These are phyloP conservation scores for Acyrthosiphon pisum DNA, from an alignment of 1,140 invertebrate genomes.

Conservation along the genomic window DNA sequence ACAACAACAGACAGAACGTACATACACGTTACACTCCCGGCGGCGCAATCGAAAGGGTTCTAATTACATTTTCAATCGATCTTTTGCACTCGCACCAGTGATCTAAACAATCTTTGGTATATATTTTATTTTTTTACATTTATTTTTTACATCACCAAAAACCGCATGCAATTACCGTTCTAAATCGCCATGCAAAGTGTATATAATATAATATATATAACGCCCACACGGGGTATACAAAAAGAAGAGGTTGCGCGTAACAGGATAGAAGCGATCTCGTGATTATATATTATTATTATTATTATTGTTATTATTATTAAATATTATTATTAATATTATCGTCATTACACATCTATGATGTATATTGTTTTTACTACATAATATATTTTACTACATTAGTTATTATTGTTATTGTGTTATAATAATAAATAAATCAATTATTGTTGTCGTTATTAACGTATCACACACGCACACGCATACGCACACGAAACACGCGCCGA, in stretches of 20 bases:
- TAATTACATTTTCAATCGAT: slow-evolving; percentile 50
- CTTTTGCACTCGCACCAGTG: slow-evolving; percentile 52
- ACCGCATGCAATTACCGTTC: slow-evolving; percentile 55
- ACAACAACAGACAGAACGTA: slow-evolving; percentile 28
- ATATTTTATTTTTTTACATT: slow-evolving; percentile 24
- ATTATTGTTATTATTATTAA: neutral
- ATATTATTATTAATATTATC: neutral
- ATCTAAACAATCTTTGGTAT: slow-evolving; percentile 47
- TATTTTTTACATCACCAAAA: slow-evolving; percentile 54
- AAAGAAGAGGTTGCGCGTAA: slow-evolving; percentile 40
- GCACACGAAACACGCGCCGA: neutral
- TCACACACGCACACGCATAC: neutral
- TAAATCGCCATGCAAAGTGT: slow-evolving; percentile 56
- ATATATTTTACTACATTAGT: neutral
- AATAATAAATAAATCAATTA: neutral
- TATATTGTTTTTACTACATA: neutral
- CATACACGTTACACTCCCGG: neutral
- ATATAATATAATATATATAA: slow-evolving; percentile 24
- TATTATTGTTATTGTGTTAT: neutral
- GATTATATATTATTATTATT: neutral
- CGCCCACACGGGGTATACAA: neutral
- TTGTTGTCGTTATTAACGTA: neutral
- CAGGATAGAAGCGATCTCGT: slow-evolving; percentile 5
- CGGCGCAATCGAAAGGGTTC: slow-evolving; percentile 19
- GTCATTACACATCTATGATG: neutral